A percentile compares a stretch with the other conserved stretches of the same genome.
Conservation (phyloP, 2,113 vertebrate species). For the Hemichromis elongatus region DNA sequence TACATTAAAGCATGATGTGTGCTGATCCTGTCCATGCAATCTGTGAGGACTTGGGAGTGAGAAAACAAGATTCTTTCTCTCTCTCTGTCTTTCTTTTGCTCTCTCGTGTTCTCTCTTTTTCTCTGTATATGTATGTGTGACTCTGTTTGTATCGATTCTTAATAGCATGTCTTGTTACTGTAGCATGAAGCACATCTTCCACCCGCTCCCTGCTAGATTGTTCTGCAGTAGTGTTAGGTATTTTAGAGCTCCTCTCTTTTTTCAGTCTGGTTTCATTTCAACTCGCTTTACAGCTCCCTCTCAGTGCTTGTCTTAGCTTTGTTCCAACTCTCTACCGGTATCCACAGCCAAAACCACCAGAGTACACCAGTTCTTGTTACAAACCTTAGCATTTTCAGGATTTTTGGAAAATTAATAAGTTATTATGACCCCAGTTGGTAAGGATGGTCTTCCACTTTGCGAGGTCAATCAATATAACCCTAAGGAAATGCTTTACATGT, state of each 20-base stretch:
- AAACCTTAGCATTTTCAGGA: neutral
- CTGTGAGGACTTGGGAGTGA: neutral
- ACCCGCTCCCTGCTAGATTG: neutral
- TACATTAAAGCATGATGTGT: neutral
- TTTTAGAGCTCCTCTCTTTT: neutral
- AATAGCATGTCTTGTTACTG: neutral
- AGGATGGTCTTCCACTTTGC: neutral
- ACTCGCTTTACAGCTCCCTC: neutral
- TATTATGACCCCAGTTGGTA: neutral
- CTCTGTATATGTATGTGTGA: neutral
- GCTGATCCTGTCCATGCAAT: neutral
- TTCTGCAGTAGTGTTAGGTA: neutral
- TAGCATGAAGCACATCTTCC: neutral
- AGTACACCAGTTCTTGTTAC: neutral
- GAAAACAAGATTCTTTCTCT: neutral
- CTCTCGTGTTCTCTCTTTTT: neutral
- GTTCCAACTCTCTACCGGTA: neutral
- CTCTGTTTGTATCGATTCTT: neutral
- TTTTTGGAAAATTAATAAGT: neutral
- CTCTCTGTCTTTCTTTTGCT: neutral
- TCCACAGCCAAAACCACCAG: neutral
- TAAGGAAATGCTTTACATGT: neutral
- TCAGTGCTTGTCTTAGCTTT: neutral
- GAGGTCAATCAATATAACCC: neutral
- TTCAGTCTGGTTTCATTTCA: neutral